phyloP scores from a whole-genome alignment of 2,113 vertebrate genomes.

The Miniopterus natalensis region DNA sequence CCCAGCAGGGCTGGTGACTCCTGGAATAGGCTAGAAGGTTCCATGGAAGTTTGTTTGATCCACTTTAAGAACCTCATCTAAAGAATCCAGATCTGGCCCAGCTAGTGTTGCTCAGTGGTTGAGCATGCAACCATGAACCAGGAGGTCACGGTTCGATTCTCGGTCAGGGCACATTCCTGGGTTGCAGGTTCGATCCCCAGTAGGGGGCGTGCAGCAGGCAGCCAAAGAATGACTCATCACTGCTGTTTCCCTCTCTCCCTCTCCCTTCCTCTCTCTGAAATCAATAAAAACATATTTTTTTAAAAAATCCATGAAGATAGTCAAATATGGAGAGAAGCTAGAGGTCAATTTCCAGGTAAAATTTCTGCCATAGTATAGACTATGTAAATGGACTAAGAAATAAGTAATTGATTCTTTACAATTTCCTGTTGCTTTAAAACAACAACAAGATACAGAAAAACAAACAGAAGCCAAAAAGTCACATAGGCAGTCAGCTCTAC shows the following conservation, averaged over 20 bases:
- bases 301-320: background rate
- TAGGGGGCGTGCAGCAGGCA: too few species aligned
- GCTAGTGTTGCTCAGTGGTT: too few species aligned
- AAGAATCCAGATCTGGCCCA: background rate
- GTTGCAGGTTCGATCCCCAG: too few species aligned
- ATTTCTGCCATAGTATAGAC: background rate
- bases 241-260: too few species aligned
- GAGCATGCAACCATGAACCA: too few species aligned
- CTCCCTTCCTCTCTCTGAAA: too few species aligned
- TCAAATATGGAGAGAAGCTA: background rate
- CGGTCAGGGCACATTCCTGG: too few species aligned
- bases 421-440: background rate
- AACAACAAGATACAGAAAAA: background rate
- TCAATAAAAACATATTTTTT: too few species aligned
- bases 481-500: background rate
- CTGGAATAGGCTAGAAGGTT: rapidly evolving
- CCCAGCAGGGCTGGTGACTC: rapidly evolving
- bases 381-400: background rate
- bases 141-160: too few species aligned
- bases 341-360: slow-evolving; percentile 36
- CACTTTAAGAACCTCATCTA: background rate
- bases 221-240: too few species aligned
- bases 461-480: background rate
- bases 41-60: rapidly evolving
- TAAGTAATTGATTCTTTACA: background rate